phyloP scores from a whole-genome alignment of 2,888 invertebrate species.

The Germaria angustata region DNA sequence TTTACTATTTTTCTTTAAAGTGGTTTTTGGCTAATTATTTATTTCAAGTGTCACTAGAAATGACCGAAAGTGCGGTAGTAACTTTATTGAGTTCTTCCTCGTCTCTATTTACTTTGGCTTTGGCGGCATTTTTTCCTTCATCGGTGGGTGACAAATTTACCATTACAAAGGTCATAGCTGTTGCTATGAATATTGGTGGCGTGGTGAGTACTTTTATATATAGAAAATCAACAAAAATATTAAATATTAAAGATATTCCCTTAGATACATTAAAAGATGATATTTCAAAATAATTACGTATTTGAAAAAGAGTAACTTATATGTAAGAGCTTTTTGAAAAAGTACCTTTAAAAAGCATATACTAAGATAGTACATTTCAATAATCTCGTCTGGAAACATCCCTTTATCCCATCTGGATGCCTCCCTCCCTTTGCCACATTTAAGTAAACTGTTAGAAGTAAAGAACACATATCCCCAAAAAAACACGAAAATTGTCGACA shows the following conservation, averaged over 20 bases:
- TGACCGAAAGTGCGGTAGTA: conserved; percentile 92
- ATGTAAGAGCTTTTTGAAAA: neutral
- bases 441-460: too few species aligned
- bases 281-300: too few species aligned
- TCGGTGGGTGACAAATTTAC: conserved; percentile 90
- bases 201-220: conserved; percentile 82
- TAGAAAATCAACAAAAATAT: neutral
- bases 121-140: conserved; percentile 93
- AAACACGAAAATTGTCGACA: too few species aligned
- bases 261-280: too few species aligned
- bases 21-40: conserved; percentile 97
- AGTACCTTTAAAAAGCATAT: too few species aligned
- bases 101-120: conserved; percentile 91
- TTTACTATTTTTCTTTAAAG: conserved; percentile 81
- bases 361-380: too few species aligned
- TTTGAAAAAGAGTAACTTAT: neutral
- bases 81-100: conserved; percentile 94
- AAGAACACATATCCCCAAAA: too few species aligned
- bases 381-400: too few species aligned
- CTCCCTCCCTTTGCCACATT: too few species aligned
- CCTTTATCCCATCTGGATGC: too few species aligned
- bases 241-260: too few species aligned
- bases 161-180: conserved; percentile 90
- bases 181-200: conserved; percentile 88
- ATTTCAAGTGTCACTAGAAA: conserved; percentile 92